These are phyloP conservation scores for Verasper variegatus DNA, from an alignment of 2,113 vertebrate genomes.

Conservation along the genomic window DNA sequence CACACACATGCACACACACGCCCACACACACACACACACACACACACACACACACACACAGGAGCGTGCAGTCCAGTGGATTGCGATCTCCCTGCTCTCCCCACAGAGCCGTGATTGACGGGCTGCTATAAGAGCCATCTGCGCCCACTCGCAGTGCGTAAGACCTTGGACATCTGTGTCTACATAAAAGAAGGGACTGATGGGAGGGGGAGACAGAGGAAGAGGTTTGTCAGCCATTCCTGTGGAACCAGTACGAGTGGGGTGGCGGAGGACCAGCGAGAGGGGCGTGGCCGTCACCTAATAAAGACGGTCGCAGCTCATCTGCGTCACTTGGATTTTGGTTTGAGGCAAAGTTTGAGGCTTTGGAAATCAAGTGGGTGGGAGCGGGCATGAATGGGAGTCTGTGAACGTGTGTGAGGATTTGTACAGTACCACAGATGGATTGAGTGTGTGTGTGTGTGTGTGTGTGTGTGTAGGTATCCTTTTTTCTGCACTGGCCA, in stretches of 20 bases:
- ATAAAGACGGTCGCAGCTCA: conserved; percentile 75
- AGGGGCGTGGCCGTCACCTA: conserved; percentile 68
- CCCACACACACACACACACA: conserved; percentile 27
- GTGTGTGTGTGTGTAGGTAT: conserved; percentile 55
- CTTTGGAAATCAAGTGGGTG: conserved; percentile 44
- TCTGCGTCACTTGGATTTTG: conserved; percentile 55
- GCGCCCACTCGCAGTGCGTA: conserved; percentile 66
- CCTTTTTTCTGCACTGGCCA: conserved; percentile 8
- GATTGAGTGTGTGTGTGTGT: conserved; percentile 59
- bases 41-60: no score
- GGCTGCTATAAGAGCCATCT: conserved; percentile 77
- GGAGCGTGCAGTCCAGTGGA: conserved; percentile 32
- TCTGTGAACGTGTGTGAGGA: conserved; percentile 55
- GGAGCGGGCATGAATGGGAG: conserved; percentile 62
- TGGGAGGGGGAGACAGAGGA: conserved; percentile 58
- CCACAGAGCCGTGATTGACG: conserved; percentile 69
- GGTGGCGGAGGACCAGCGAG: conserved; percentile 36
- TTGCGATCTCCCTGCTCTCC: conserved; percentile 52
- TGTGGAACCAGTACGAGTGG: conserved; percentile 23
- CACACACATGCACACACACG: not conserved
- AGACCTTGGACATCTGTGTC: conserved; percentile 78
- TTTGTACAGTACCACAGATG: conserved; percentile 66
- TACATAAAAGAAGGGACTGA: conserved; percentile 62
- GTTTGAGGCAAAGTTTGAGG: conserved; percentile 21
- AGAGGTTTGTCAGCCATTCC: conserved; percentile 44